Evolutionary conservation across 2,888 invertebrate genomes (phyloP), one percentile per base, ranked within the genome.

Genomic region (Adelphocoris suturalis): DNA sequence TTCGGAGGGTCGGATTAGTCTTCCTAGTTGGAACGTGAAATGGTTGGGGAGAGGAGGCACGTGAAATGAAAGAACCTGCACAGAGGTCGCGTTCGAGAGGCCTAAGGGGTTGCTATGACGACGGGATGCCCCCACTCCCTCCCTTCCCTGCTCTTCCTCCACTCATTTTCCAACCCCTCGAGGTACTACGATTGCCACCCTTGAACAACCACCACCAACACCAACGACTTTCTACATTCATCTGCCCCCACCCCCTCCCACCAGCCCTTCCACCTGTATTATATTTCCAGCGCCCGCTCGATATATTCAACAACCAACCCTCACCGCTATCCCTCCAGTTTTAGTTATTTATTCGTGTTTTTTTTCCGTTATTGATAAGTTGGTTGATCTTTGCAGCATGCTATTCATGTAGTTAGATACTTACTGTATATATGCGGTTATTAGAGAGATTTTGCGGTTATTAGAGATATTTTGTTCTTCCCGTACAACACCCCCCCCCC

Each of bases 261-360:
- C 37, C 23, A 28, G 48, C 81, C 48, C 81, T 37, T 16, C 48
- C 82, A 23, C 78, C 28, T 78, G 78, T 52, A 82, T 47, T 80
- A 80, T 80, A 47, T 80, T n/a, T 47, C 82, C 52, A 13, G 14
- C 19, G 3, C 82, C 19, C 82, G 82, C 55, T 82, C 82, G 55
- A 82, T 82, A 82, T 82, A 82, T 82, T 82, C 82, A 48, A 52
- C 52, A 82, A 82, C 82, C 48, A 9, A 48, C 82, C 82, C 82
- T 48, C 52, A 23, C 4, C 82, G n/a, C 28, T 37, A 0, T 80
- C 4, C 37, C 4, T 28, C 14, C 28, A 46, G n/a, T 80, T 28
- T 28, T 46, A 13, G 14, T 52, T 48, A 52, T 52, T 52, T 52
- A 52, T 52, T 52, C 11, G 5, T 37, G 52, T 52, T 37, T 37